A percentile compares a stretch with the other conserved stretches of the same genome.
phyloP scores from a whole-genome alignment of 1,140 invertebrate species.

The Eueides isabella region DNA sequence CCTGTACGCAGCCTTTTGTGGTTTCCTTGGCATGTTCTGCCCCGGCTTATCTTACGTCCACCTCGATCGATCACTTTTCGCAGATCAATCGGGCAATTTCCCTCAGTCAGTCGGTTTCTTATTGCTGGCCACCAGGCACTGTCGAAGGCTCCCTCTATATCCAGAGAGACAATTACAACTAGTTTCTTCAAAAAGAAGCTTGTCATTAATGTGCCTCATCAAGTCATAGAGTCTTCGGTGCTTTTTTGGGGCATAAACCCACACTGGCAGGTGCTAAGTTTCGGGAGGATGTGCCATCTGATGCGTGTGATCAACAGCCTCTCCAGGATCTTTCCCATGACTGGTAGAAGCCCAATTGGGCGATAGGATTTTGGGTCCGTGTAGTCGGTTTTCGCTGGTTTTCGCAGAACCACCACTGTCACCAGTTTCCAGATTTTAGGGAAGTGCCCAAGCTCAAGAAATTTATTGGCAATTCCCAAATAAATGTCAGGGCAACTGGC shows the following conservation, averaged over 20 bases:
- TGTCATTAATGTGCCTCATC: background rate
- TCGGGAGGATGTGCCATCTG: background rate
- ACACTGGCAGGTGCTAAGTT: background rate
- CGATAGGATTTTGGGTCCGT: background rate
- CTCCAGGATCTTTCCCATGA: background rate
- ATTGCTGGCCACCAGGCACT: constrained; percentile 19
- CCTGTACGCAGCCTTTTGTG: constrained; percentile 13
- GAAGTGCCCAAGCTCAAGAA: too few relatives aligned
- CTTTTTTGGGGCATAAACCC: background rate
- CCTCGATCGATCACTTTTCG: background rate
- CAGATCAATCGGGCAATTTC: background rate
- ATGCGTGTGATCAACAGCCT: background rate
- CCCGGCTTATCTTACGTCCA: background rate
- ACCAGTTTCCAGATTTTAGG: background rate
- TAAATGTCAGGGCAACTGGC: background rate
- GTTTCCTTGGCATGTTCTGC: background rate
- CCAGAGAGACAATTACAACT: constrained; percentile 6
- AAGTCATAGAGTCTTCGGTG: constrained; percentile 12
- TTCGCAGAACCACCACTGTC: constrained; percentile 17
- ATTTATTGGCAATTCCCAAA: constrained; percentile 24
- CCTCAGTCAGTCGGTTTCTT: background rate
- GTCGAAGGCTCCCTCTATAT: constrained; percentile 29
- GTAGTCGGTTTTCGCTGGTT: background rate
- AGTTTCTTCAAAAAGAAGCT: background rate
- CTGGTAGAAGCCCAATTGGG: background rate